phyloP scores from a whole-genome alignment of 2,113 vertebrate species.

The Anas platyrhynchos region DNA sequence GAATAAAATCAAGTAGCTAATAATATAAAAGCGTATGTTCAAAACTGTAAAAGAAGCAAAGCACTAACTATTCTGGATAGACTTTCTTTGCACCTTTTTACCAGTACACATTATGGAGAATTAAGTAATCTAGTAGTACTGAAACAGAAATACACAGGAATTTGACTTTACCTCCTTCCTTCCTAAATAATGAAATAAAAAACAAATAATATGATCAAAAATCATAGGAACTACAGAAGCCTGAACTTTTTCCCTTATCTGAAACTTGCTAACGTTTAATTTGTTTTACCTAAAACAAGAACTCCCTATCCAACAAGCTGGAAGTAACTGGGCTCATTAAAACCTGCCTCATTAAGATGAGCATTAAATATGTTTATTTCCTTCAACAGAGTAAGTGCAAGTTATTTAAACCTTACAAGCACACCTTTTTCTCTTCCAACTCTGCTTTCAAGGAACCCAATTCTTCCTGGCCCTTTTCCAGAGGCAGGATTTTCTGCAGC shows the following conservation, averaged over 20 bases:
- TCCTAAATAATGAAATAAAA: neutral
- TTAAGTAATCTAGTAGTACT: neutral
- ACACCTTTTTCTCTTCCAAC: constrained; percentile 90
- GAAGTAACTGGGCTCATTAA: neutral
- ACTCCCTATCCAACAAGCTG: neutral
- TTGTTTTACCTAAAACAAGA: neutral
- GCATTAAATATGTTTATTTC: neutral
- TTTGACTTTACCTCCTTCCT: neutral
- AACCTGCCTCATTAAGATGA: neutral
- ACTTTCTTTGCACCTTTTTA: neutral
- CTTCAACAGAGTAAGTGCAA: neutral
- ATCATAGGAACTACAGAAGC: neutral
- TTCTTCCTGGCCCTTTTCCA: constrained; percentile 87
- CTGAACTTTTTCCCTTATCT: neutral
- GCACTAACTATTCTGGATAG: neutral
- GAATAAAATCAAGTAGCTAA: neutral
- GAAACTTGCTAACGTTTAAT: neutral
- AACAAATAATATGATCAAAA: neutral
- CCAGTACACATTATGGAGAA: neutral
- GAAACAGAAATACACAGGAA: neutral
- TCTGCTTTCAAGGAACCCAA: constrained; percentile 83
- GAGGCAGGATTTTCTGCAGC: constrained; percentile 83
- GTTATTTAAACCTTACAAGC: neutral
- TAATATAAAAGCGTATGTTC: neutral
- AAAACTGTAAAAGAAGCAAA: neutral